Evolutionary conservation across 2,797 vertebrate species (phyloP), one percentile per base, ranked within the genome.

Genomic region (Moxostoma hubbsi): DNA sequence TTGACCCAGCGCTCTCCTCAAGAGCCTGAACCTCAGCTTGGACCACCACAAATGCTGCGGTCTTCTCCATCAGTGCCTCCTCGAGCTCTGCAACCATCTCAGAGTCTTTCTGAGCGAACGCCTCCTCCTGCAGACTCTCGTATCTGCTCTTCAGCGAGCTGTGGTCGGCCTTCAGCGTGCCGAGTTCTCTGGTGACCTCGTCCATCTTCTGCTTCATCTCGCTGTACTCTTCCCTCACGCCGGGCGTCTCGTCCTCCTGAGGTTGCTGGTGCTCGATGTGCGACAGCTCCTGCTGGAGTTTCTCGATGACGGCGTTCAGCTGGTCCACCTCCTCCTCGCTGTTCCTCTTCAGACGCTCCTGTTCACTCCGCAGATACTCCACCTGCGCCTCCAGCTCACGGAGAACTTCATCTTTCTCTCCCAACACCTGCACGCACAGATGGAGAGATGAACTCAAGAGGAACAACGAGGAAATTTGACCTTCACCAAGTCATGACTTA

Each of bases 301-400:
- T 97, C 61, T 98, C 97, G 70, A 99, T 98, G 47, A 99, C 96
- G 15, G 96, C 95, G 84, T 96, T 95, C 65, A 98, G 87, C 73
- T 98, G 96, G 54, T 99, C 96, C 0, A 95, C 83, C 88, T 99
- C 97, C 65, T 97, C 96, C 80, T 97, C 88, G 0, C 89, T 93
- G 51, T 93, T 94, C 87, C 89, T 95, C 87, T 94, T 98, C 65
- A 96, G 11, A 24, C 88, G 89, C 64, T 98, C 95, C 84, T 96
- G 97, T 80, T 98, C 97, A 9, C 95, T 95, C 70, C 89, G 92
- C 85, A 97, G 90, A 87, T 90, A 96, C 89, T 98, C 95, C 59
- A 98, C 88, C 88, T 95, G 96, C 46, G 92, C 92, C 91, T 98
- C 95, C 69, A 98, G 92, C 82, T 96, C 95, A 62, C 58, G 91